Evolutionary conservation across 2,797 vertebrate species (phyloP).

Genomic region (Falco rusticolus): DNA sequence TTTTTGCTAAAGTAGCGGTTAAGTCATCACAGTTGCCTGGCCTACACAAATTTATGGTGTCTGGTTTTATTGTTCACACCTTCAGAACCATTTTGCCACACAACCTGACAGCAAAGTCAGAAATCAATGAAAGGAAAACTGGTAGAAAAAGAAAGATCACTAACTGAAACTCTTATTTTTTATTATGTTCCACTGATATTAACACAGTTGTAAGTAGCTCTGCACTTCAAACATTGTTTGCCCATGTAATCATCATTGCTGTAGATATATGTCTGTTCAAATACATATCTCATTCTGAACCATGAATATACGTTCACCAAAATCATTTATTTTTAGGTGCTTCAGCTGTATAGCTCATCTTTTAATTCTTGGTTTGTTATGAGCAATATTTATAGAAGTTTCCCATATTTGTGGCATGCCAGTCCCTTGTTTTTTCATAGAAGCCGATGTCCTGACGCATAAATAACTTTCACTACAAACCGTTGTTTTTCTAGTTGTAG

Average conservation of each 20-base stretch:
- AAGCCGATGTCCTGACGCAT: neutral
- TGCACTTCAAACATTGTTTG: slow-evolving; percentile 29
- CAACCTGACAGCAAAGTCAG: slow-evolving; percentile 63
- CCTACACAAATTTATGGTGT: slow-evolving; percentile 66
- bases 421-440: neutral
- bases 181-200: slow-evolving; percentile 47
- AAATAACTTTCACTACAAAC: neutral
- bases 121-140: slow-evolving; percentile 60
- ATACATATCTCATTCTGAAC: slow-evolving; percentile 3
- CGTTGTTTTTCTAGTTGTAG: neutral
- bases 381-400: neutral
- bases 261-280: slow-evolving; percentile 18
- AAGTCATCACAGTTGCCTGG: slow-evolving; percentile 69
- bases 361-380: slow-evolving; percentile 23
- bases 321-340: neutral
- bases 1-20: slow-evolving; percentile 75
- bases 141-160: slow-evolving; percentile 54
- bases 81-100: slow-evolving; percentile 58
- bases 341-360: neutral
- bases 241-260: slow-evolving; percentile 38
- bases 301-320: neutral
- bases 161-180: slow-evolving; percentile 61
- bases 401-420: neutral
- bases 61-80: slow-evolving; percentile 61
- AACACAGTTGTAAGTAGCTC: slow-evolving; percentile 58